phyloP scores from a whole-genome alignment of 2,797 vertebrate species.

The Diplodus sargus region DNA sequence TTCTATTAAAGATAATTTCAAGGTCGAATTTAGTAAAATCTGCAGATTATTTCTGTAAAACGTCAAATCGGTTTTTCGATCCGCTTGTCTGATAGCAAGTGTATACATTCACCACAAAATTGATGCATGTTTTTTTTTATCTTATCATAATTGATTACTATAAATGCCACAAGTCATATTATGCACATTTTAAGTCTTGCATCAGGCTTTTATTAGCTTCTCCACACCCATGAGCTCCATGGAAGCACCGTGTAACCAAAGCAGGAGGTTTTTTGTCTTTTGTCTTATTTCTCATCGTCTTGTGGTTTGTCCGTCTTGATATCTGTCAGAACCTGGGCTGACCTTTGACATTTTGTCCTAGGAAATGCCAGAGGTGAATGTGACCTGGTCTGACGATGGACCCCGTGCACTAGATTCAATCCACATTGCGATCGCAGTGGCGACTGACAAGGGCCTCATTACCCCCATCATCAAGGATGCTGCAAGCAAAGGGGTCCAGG shows the following conservation, averaged over 20 bases:
- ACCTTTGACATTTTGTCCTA: constrained; percentile 63
- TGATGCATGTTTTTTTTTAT: background rate
- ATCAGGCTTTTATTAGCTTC: background rate
- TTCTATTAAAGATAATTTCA: background rate
- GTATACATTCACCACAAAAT: background rate
- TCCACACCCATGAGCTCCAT: background rate
- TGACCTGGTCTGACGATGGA: constrained; percentile 90
- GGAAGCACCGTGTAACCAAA: background rate
- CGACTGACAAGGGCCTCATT: constrained; percentile 94
- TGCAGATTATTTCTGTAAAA: background rate
- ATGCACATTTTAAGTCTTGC: background rate
- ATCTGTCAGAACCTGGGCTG: background rate
- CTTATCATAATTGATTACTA: background rate
- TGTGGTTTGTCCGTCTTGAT: background rate
- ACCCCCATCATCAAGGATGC: constrained; percentile 95
- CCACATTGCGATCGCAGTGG: constrained; percentile 95
- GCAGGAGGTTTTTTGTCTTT: background rate
- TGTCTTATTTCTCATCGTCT: background rate
- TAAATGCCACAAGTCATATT: background rate
- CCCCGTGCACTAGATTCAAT: constrained; percentile 88
- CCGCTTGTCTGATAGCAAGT: background rate
- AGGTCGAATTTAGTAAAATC: background rate
- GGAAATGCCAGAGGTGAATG: constrained; percentile 97
- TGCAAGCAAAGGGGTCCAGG: constrained; percentile 91
- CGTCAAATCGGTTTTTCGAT: background rate